These are phyloP conservation scores for Leucoraja erinaceus DNA, from an alignment of 2,113 vertebrate genomes.

Conservation along the genomic window DNA sequence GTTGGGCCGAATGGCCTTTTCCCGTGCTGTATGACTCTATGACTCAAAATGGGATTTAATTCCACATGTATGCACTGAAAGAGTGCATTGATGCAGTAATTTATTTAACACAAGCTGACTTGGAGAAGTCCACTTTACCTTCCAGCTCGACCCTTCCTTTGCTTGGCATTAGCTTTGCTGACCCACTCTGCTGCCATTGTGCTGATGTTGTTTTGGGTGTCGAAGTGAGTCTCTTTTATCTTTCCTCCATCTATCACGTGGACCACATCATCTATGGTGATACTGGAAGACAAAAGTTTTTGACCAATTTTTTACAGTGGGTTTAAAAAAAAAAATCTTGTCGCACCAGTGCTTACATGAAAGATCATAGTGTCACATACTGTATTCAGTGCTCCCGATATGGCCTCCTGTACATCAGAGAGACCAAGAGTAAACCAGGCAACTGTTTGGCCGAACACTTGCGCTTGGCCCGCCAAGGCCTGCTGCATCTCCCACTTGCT, in stretches of 20 bases:
- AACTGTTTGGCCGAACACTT: no score
- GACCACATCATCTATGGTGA: slow-evolving; percentile 95
- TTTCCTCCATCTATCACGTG: slow-evolving; percentile 94
- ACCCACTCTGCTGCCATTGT: slow-evolving; percentile 96
- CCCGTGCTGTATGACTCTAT: no score
- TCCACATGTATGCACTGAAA: neutral
- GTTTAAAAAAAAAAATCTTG: neutral
- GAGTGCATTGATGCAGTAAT: neutral
- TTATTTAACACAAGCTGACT: neutral
- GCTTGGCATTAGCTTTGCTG: slow-evolving; percentile 90
- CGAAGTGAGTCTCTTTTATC: slow-evolving; percentile 95
- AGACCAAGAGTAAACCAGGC: no score
- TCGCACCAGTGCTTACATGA: neutral
- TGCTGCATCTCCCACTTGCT: no score
- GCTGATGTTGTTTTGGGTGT: slow-evolving; percentile 95
- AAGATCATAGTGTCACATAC: neutral
- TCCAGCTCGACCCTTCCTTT: slow-evolving; percentile 89
- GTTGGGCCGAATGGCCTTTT: no score
- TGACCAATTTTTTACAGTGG: neutral
- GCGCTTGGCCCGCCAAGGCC: no score
- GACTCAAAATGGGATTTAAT: neutral
- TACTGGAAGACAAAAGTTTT: slow-evolving; percentile 58
- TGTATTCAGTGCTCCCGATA: no score
- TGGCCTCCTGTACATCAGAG: no score
- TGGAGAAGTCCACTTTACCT: slow-evolving; percentile 58